phyloP scores from a whole-genome alignment of 1,140 invertebrate genomes.

The Drosophila sucinea region DNA sequence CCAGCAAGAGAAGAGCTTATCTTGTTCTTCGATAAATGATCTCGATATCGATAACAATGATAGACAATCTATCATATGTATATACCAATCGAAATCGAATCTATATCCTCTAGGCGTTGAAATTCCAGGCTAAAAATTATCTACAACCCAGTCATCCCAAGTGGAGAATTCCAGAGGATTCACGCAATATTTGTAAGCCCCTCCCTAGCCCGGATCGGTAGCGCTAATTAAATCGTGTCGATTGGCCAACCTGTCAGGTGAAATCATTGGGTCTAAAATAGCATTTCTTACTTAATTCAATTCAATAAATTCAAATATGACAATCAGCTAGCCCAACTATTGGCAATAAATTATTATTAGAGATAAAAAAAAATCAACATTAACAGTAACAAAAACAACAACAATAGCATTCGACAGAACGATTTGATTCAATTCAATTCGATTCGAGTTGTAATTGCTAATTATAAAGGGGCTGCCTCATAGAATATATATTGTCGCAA shows the following conservation, averaged over 20 bases:
- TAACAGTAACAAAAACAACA: conserved; percentile 37
- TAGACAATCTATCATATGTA: no score
- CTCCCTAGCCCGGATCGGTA: background rate
- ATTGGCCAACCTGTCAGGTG: background rate
- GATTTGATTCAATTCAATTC: background rate
- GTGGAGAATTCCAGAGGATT: background rate
- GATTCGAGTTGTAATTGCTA: conserved; percentile 56
- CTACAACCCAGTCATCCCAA: no score
- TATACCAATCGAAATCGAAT: no score
- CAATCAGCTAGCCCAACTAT: conserved; percentile 65
- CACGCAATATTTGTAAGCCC: background rate
- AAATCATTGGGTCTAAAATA: conserved; percentile 12
- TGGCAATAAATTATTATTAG: conserved; percentile 60
- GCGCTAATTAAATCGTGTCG: background rate
- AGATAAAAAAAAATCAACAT: conserved; percentile 44
- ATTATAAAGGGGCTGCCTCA: conserved; percentile 53
- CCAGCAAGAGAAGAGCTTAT: no score
- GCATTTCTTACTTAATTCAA: conserved; percentile 10
- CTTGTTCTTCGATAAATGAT: no score
- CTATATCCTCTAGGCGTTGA: no score
- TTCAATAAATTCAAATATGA: conserved; percentile 13
- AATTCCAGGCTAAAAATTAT: no score
- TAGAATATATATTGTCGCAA: background rate
- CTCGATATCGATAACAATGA: no score
- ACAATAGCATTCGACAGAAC: conserved; percentile 25